phyloP scores from a whole-genome alignment of 2,113 vertebrate genomes.

The Corynorhinus townsendii region DNA sequence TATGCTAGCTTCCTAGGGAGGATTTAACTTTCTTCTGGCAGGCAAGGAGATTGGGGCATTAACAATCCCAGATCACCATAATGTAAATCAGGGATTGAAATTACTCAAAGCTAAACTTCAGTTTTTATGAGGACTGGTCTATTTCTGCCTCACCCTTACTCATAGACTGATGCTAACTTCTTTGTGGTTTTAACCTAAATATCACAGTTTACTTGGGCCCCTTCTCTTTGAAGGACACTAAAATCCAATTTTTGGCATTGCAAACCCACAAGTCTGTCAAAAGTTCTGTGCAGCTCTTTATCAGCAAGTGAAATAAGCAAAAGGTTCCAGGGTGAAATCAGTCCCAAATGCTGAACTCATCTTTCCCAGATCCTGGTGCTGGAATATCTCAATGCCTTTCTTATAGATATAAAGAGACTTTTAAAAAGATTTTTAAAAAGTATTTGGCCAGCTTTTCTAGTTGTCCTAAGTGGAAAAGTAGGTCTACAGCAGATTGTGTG shows the following conservation, averaged over 20 bases:
- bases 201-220: background rate
- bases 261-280: background rate
- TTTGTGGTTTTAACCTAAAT: background rate
- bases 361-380: background rate
- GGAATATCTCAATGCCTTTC: background rate
- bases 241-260: background rate
- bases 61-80: background rate
- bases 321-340: background rate
- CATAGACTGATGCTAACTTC: background rate
- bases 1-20: background rate
- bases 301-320: constrained; percentile 31
- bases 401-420: constrained; percentile 10
- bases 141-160: background rate
- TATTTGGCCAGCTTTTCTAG: background rate
- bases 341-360: background rate
- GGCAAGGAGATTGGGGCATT: background rate
- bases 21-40: background rate
- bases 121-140: background rate
- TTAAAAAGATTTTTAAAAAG: background rate
- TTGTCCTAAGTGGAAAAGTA: background rate
- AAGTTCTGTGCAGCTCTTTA: constrained; percentile 29
- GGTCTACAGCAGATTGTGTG: background rate
- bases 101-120: background rate
- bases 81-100: background rate
- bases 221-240: background rate